A percentile compares a stretch with the other conserved stretches of the same genome.
Evolutionary conservation across 2,797 vertebrate species (phyloP).

Genomic region (Lycodopsis pacificus): DNA sequence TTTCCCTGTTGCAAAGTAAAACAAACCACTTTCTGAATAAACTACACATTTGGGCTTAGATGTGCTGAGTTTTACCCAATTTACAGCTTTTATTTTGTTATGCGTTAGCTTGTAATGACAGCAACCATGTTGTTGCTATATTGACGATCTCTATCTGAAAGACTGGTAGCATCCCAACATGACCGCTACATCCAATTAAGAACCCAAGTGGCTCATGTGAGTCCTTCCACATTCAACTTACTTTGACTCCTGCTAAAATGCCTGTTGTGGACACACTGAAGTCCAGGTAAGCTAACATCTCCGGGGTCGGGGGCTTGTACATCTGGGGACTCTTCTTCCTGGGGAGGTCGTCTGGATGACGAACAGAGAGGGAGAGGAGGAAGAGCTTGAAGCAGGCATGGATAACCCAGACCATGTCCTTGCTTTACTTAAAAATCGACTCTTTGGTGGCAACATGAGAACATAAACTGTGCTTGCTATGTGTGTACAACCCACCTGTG

Average conservation of each 20-base stretch:
- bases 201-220: neutral
- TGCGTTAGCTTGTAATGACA: neutral
- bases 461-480: neutral
- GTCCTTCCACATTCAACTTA: conserved; percentile 59
- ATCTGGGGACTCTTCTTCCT: conserved; percentile 90
- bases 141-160: neutral
- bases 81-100: neutral
- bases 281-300: conserved; percentile 95
- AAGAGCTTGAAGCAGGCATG: neutral
- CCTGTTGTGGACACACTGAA: conserved; percentile 98
- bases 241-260: conserved; percentile 97
- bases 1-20: neutral
- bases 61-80: neutral
- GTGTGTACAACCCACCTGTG: conserved; percentile 84
- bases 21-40: neutral
- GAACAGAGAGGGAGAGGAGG: conserved; percentile 8
- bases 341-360: conserved; percentile 91
- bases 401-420: neutral
- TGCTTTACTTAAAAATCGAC: neutral
- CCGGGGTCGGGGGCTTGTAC: conserved; percentile 92
- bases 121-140: neutral
- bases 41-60: neutral
- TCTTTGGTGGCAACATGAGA: neutral
- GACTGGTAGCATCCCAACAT: neutral
- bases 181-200: neutral